A percentile compares a stretch with the other conserved stretches of the same genome.
phyloP scores from a whole-genome alignment of 1,140 invertebrate species.

The Drosophila lacteicornis region DNA sequence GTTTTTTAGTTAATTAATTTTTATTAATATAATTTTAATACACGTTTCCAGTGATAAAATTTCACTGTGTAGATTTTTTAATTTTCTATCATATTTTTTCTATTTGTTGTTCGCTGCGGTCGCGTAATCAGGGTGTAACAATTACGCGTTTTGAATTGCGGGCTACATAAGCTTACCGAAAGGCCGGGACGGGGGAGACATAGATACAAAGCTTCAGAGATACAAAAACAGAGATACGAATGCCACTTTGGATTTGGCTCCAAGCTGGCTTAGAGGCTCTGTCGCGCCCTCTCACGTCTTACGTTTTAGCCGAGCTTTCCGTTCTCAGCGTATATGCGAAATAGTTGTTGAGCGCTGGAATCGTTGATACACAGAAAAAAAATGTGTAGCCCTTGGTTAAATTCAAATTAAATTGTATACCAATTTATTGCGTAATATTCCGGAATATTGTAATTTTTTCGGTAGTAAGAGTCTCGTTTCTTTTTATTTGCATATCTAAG shows the following conservation, averaged over 20 bases:
- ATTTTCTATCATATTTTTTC: background rate
- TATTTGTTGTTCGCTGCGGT: slow-evolving; percentile 49
- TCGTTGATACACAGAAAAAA: slow-evolving; percentile 27
- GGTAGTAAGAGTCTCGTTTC: no score
- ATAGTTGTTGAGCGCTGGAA: slow-evolving; percentile 55
- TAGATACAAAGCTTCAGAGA: slow-evolving; percentile 42
- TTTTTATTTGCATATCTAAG: no score
- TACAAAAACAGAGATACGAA: slow-evolving; percentile 19
- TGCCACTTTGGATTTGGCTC: slow-evolving; percentile 30
- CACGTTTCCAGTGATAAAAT: no score
- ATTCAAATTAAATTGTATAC: background rate
- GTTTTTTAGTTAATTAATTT: no score
- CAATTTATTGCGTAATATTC: no score
- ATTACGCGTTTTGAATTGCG: slow-evolving; percentile 76
- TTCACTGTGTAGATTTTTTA: no score
- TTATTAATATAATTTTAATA: no score
- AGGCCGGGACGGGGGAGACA: slow-evolving; percentile 11
- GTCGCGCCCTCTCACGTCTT: slow-evolving; percentile 75
- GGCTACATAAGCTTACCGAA: slow-evolving; percentile 29
- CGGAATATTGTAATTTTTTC: no score
- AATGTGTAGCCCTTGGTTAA: no score
- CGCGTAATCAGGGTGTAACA: slow-evolving; percentile 82
- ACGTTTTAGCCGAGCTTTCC: slow-evolving; percentile 43
- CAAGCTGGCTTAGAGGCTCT: slow-evolving; percentile 33
- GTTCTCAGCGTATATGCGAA: slow-evolving; percentile 52